phyloP scores from a whole-genome alignment of 2,888 invertebrate genomes.

The Odontocerum albicorne region DNA sequence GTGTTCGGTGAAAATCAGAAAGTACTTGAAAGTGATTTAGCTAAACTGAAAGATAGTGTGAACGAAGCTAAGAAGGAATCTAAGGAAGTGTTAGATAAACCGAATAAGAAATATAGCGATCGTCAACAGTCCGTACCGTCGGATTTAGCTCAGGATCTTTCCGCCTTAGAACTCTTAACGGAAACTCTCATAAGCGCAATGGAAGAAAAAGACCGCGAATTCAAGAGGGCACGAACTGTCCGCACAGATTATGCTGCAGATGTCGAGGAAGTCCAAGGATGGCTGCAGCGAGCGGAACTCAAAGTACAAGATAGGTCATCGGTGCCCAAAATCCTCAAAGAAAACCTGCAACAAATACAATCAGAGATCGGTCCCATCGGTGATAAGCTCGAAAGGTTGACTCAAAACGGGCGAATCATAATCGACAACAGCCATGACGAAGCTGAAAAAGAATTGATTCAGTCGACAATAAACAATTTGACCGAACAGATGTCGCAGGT shows the following conservation, averaged over 20 bases:
- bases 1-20: constrained; percentile 75
- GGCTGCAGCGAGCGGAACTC: constrained; percentile 83
- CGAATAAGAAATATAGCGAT: constrained; percentile 63
- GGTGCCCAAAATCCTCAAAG: constrained; percentile 76
- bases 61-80: constrained; percentile 59
- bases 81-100: constrained; percentile 60
- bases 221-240: constrained; percentile 81
- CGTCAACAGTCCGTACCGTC: constrained; percentile 67
- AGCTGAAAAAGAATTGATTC: constrained; percentile 73
- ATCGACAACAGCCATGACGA: constrained; percentile 79
- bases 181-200: constrained; percentile 78
- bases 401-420: constrained; percentile 76
- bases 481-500: constrained; percentile 79
- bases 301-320: constrained; percentile 79
- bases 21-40: constrained; percentile 62
- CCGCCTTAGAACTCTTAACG: constrained; percentile 77
- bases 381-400: constrained; percentile 77
- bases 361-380: constrained; percentile 70
- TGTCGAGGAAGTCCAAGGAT: constrained; percentile 78
- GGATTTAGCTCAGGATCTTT: constrained; percentile 79
- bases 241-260: constrained; percentile 78
- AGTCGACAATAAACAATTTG: constrained; percentile 73
- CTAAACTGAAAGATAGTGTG: constrained; percentile 59
- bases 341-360: constrained; percentile 75
- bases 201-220: constrained; percentile 87